phyloP scores from a whole-genome alignment of 2,113 vertebrate species.

The Pan paniscus region DNA sequence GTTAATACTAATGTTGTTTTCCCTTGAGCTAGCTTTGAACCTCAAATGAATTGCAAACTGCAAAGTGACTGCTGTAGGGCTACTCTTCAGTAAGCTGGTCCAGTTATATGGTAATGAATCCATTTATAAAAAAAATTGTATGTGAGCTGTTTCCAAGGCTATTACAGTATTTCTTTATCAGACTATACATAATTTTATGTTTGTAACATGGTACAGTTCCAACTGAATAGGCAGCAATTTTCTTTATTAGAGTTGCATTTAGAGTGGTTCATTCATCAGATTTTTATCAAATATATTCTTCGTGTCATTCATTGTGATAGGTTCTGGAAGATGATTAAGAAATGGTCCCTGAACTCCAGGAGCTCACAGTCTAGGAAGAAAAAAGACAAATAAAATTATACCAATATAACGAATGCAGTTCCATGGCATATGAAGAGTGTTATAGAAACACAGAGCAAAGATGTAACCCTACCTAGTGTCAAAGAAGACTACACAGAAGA shows the following conservation, averaged over 20 bases:
- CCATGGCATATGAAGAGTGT: neutral
- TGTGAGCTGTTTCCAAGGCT: neutral
- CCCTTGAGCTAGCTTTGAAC: neutral
- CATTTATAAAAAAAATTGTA: neutral
- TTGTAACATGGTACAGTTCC: neutral
- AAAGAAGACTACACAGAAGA: neutral
- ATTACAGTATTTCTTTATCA: conserved; percentile 25
- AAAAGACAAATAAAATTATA: neutral
- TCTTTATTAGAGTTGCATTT: conserved; percentile 53
- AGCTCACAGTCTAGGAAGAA: neutral
- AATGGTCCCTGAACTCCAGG: conserved; percentile 6
- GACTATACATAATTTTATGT: conserved; percentile 26
- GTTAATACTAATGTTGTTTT: neutral
- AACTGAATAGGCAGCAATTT: conserved; percentile 45
- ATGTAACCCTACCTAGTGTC: neutral
- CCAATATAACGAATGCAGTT: neutral
- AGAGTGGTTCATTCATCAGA: conserved; percentile 1
- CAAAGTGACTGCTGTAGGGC: neutral
- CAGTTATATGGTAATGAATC: neutral
- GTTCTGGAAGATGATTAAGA: conserved; percentile 51
- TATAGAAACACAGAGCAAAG: neutral
- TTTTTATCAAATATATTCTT: conserved; percentile 38
- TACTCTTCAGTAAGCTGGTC: neutral
- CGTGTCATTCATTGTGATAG: neutral
- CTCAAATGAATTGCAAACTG: neutral